Percentiles rank a stretch among this genome's conserved stretches.
Conservation (phyloP, 1,140 invertebrate genomes). For the Stenopsyche tienmushanensis region DNA sequence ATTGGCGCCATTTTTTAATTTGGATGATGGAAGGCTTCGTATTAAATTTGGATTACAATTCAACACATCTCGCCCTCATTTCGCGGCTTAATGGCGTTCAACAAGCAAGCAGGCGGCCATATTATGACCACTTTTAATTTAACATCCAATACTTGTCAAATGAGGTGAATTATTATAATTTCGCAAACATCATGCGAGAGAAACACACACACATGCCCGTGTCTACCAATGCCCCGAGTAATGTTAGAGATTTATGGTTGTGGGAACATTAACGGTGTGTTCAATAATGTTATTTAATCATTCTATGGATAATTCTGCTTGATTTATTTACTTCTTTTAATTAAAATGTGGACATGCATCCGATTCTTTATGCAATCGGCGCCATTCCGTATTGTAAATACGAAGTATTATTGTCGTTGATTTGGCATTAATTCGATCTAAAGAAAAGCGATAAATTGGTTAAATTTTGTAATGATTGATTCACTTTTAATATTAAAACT, state of each 20-base stretch:
- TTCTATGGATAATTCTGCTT: not conserved
- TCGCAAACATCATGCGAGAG: constrained; percentile 11
- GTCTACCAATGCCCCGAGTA: constrained; percentile 1
- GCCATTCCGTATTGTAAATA: too few relatives aligned
- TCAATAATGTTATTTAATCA: constrained; percentile 12
- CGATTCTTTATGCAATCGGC: not conserved
- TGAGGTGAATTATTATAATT: constrained; percentile 21
- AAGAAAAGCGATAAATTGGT: too few relatives aligned
- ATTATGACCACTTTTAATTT: constrained; percentile 7
- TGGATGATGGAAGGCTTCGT: too few relatives aligned
- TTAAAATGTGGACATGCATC: constrained; percentile 6
- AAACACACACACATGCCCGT: constrained; percentile 1
- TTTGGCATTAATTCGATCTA: too few relatives aligned
- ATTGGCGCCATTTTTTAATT: too few relatives aligned
- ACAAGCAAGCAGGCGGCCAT: not conserved
- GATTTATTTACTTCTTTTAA: constrained; percentile 20
- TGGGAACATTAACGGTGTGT: constrained; percentile 21
- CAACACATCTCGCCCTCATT: not conserved
- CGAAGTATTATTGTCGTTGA: too few relatives aligned
- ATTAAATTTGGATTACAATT: too few relatives aligned
- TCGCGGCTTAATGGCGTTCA: not conserved
- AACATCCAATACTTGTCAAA: constrained; percentile 18
- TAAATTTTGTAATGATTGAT: too few relatives aligned
- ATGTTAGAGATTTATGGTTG: constrained; percentile 24
- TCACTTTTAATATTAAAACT: too few relatives aligned